These are phyloP conservation scores for Acholoe squamosa DNA, from an alignment of 2,888 invertebrate species.

Conservation along the genomic window DNA sequence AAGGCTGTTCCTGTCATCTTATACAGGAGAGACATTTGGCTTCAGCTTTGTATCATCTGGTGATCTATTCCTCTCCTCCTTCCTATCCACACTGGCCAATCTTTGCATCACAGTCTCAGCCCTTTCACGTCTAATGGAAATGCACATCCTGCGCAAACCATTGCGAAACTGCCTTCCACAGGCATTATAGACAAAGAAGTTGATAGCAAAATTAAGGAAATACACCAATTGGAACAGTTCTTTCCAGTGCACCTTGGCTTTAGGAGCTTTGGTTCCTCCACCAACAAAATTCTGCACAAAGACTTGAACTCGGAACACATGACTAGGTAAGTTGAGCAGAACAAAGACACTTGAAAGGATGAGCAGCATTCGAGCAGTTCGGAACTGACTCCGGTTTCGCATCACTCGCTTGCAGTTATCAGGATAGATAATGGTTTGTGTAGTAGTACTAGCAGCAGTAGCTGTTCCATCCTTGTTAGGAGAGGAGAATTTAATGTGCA, in stretches of 20 bases:
- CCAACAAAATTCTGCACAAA: slow-evolving; percentile 55
- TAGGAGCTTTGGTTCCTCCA: background rate
- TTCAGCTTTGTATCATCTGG: background rate
- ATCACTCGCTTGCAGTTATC: slow-evolving; percentile 16
- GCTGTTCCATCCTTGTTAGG: background rate
- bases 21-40: background rate
- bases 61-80: background rate
- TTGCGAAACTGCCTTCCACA: slow-evolving; percentile 69
- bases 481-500: slow-evolving; percentile 58
- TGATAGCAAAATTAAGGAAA: slow-evolving; percentile 69
- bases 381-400: slow-evolving; percentile 60
- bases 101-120: background rate
- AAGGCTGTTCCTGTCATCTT: background rate
- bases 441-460: background rate
- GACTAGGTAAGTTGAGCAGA: slow-evolving; percentile 77
- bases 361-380: slow-evolving; percentile 74
- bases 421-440: slow-evolving; percentile 9
- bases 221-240: slow-evolving; percentile 69
- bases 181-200: slow-evolving; percentile 70
- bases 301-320: slow-evolving; percentile 73
- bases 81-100: background rate
- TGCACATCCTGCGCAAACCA: slow-evolving; percentile 58
- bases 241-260: slow-evolving; percentile 52
- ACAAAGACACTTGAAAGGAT: slow-evolving; percentile 77
- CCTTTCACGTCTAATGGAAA: background rate